phyloP scores from a whole-genome alignment of 2,888 invertebrate genomes.

The Andrena fulva region DNA sequence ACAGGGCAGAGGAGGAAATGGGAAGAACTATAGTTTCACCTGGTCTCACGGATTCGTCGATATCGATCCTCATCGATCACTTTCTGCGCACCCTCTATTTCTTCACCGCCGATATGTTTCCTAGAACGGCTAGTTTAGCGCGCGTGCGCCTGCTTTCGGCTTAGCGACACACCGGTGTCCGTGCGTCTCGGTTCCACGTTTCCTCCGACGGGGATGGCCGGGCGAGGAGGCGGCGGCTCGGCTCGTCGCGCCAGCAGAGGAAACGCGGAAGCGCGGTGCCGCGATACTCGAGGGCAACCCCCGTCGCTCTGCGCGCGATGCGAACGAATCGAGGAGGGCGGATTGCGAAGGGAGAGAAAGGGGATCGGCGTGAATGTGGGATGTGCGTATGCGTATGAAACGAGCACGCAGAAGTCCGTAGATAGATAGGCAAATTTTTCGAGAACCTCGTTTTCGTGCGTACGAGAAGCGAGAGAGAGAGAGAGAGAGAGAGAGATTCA shows the following conservation, averaged over 20 bases:
- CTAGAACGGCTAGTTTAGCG: constrained; percentile 73
- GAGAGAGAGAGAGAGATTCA: constrained; percentile 26
- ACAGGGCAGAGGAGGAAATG: background rate
- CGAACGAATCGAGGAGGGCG: constrained; percentile 39
- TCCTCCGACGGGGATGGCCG: constrained; percentile 55
- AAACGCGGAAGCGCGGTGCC: constrained; percentile 14
- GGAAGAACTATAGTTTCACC: constrained; percentile 23
- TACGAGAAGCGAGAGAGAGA: constrained; percentile 29
- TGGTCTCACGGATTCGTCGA: constrained; percentile 64
- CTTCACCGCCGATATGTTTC: constrained; percentile 60
- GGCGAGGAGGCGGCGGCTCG: constrained; percentile 17
- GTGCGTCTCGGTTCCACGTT: constrained; percentile 57
- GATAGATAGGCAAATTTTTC: constrained; percentile 81
- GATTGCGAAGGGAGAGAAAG: background rate
- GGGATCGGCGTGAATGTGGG: constrained; percentile 2
- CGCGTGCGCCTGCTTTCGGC: constrained; percentile 24
- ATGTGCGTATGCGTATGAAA: constrained; percentile 14
- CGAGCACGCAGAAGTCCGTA: constrained; percentile 67
- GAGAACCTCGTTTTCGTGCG: constrained; percentile 52
- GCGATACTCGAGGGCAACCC: constrained; percentile 34
- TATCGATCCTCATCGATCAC: constrained; percentile 63
- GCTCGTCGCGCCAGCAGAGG: background rate
- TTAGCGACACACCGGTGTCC: constrained; percentile 44
- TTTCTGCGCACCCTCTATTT: constrained; percentile 65
- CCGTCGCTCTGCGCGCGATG: constrained; percentile 58